Conservation (phyloP, 1,140 invertebrate species). For the Bombus huntii region DNA sequence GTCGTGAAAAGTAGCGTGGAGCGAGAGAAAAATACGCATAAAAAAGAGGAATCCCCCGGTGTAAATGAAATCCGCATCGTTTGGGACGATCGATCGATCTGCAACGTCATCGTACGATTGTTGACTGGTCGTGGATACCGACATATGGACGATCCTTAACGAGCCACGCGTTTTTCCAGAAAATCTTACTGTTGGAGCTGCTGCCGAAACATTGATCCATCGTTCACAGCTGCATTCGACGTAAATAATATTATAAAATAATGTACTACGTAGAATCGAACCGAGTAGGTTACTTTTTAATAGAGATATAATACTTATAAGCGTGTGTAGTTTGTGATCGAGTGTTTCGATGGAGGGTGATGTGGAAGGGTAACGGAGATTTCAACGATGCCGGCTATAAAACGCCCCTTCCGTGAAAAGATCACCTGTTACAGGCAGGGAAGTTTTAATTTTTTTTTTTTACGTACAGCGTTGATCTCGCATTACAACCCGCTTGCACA, state of each 20-base stretch:
- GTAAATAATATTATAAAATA: not conserved
- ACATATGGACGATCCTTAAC: constrained; percentile 39
- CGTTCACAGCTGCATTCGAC: not conserved
- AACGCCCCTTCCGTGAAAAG: constrained; percentile 42
- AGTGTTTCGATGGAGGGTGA: not conserved
- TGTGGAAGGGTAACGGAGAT: constrained; percentile 29
- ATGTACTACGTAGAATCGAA: not conserved
- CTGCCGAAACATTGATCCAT: not conserved
- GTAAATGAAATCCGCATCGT: constrained; percentile 45
- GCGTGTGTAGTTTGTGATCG: too few species aligned
- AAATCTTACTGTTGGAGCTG: not conserved
- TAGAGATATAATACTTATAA: not conserved
- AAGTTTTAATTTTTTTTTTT: constrained; percentile 65
- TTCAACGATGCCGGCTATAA: constrained; percentile 34
- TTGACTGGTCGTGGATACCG: not conserved
- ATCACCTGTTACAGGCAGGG: constrained; percentile 60
- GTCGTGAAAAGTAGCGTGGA: constrained; percentile 20
- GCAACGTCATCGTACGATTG: constrained; percentile 39
- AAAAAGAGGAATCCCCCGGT: constrained; percentile 22
- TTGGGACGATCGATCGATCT: constrained; percentile 50
- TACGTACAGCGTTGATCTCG: constrained; percentile 52
- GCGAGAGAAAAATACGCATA: constrained; percentile 21
- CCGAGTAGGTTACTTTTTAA: not conserved
- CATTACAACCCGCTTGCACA: constrained; percentile 59
- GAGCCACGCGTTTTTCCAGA: constrained; percentile 34